These are phyloP conservation scores for Coturnix japonica DNA, from an alignment of 2,113 vertebrate species.

Conservation along the genomic window DNA sequence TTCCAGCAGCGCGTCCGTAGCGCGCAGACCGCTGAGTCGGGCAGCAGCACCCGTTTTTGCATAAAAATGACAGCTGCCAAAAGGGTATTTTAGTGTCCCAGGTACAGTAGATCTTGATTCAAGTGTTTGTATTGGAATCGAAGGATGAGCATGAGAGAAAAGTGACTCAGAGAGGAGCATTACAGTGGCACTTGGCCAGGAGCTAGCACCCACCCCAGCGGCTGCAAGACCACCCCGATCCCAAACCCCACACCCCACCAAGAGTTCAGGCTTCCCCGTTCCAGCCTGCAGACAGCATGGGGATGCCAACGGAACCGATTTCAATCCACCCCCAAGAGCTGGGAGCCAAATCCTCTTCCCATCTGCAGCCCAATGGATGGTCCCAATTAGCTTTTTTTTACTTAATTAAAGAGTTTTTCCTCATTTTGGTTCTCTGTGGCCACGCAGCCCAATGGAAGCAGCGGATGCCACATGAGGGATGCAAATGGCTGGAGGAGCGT, in stretches of 20 bases:
- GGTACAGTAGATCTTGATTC: conserved; percentile 81
- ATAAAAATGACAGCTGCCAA: conserved; percentile 67
- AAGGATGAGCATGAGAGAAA: conserved; percentile 22
- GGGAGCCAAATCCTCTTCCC: not conserved
- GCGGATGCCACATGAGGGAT: not conserved
- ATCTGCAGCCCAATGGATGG: not conserved
- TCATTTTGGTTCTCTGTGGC: not conserved
- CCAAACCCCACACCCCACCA: conserved; percentile 23
- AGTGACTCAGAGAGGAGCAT: not conserved
- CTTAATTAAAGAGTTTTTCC: not conserved
- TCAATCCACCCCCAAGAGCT: not conserved
- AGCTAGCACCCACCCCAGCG: not conserved
- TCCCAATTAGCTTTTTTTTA: not conserved
- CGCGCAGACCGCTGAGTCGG: conserved; percentile 37
- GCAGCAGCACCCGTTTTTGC: conserved; percentile 77
- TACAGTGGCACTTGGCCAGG: conserved; percentile 29
- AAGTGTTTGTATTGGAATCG: conserved; percentile 76
- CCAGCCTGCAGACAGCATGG: not conserved
- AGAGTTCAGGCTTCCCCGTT: not conserved
- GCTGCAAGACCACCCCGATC: not conserved
- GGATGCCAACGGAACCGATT: not conserved
- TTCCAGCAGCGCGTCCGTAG: conserved; percentile 45
- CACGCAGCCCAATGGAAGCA: not conserved
- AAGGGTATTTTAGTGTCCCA: conserved; percentile 58
- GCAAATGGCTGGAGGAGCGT: not conserved